Evolutionary conservation across 2,888 invertebrate species (phyloP).

Genomic region (Stenchaetothrips biformis): DNA sequence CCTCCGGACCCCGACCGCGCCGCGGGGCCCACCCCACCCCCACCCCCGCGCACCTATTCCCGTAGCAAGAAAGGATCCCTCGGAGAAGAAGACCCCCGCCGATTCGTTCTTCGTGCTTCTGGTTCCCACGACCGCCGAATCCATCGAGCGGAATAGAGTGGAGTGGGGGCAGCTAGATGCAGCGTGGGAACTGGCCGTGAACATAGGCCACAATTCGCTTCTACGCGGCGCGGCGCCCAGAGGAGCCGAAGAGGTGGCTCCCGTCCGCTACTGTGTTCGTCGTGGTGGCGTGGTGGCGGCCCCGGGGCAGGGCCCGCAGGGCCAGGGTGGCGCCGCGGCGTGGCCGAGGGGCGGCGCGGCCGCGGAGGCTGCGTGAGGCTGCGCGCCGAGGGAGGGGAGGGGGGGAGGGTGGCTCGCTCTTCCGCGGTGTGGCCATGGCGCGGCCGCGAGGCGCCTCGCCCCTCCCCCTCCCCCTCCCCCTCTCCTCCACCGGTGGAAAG

Average conservation of each 20-base stretch:
- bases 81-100: not conserved
- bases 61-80: not conserved
- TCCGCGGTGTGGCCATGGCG: not conserved
- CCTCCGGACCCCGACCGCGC: not conserved
- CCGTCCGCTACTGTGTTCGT: no score
- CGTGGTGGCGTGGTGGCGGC: no score
- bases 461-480: not conserved
- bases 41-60: not conserved
- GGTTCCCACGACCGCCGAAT: no score
- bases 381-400: not conserved
- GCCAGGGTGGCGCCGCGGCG: not conserved
- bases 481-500: not conserved
- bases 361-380: not conserved
- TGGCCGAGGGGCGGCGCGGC: not conserved
- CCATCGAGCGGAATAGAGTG: no score
- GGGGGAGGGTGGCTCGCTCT: not conserved
- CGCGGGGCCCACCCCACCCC: not conserved
- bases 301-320: not conserved
- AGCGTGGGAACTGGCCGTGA: conserved; percentile 3
- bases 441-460: not conserved
- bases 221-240: not conserved
- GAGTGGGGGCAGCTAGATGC: no score
- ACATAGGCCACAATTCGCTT: not conserved
- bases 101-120: not conserved
- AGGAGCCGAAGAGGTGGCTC: not conserved